These are phyloP conservation scores for Eurytoma californica DNA, from an alignment of 2,888 invertebrate species.

Conservation along the genomic window DNA sequence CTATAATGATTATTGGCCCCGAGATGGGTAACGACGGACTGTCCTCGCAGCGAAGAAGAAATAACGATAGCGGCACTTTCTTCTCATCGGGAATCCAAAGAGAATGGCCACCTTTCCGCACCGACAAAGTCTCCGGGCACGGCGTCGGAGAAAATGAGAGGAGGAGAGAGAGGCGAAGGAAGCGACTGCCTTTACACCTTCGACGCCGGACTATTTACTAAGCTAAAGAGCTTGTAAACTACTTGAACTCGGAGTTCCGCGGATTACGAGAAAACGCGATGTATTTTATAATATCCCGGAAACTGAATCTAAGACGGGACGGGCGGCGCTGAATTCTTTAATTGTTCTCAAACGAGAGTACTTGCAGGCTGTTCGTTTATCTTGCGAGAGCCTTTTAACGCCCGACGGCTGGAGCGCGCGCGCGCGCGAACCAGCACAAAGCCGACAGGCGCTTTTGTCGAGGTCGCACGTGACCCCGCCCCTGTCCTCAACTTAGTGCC, in stretches of 20 bases:
- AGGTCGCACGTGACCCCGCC: not conserved
- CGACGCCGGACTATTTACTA: not conserved
- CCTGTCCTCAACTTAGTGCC: no score
- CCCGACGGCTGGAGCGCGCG: not conserved
- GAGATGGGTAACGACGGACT: not conserved
- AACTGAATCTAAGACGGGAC: not conserved
- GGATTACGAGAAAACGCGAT: no score
- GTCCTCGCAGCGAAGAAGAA: constrained; percentile 18
- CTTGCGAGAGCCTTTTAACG: constrained; percentile 17
- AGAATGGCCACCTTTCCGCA: not conserved
- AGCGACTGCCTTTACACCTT: not conserved
- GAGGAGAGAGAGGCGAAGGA: not conserved
- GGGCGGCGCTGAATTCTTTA: constrained; percentile 69
- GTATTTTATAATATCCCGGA: not conserved
- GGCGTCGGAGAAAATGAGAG: not conserved
- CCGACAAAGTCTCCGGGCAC: not conserved
- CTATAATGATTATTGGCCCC: constrained; percentile 20
- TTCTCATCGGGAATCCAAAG: constrained; percentile 12
- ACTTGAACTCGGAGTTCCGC: no score
- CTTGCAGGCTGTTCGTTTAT: constrained; percentile 60
- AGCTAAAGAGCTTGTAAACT: constrained; percentile 21
- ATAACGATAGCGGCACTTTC: constrained; percentile 23
- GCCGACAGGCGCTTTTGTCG: not conserved
- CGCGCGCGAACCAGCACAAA: constrained; percentile 4
- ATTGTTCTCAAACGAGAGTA: constrained; percentile 72